These are phyloP conservation scores for Syngnathus rostellatus DNA, from an alignment of 2,797 vertebrate genomes.

Conservation along the genomic window DNA sequence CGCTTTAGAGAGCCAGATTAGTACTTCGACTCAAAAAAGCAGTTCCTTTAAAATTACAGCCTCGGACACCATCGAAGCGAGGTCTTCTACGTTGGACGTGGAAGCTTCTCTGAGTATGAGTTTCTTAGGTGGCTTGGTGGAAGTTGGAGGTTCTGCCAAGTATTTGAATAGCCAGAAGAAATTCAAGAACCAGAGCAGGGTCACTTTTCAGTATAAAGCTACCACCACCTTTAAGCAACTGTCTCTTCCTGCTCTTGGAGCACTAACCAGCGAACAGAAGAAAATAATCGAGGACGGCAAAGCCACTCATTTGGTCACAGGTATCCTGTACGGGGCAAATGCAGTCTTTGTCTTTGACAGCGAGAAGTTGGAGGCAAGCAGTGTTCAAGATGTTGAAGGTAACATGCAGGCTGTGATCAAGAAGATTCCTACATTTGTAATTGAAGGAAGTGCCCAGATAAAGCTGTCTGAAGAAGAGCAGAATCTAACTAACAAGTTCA, in stretches of 20 bases:
- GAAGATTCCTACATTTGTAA: slow-evolving; percentile 15
- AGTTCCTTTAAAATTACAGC: slow-evolving; percentile 9
- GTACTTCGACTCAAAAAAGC: neutral
- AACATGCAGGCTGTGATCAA: slow-evolving; percentile 26
- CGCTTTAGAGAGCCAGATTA: neutral
- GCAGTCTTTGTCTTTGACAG: slow-evolving; percentile 51
- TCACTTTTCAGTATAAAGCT: slow-evolving; percentile 24
- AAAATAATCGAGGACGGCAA: slow-evolving; percentile 4
- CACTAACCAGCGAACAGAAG: neutral
- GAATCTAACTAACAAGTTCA: slow-evolving; percentile 19
- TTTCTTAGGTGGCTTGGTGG: slow-evolving; percentile 11
- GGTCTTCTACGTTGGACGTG: slow-evolving; percentile 12
- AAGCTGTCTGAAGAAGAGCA: slow-evolving; percentile 25
- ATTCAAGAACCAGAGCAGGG: slow-evolving; percentile 15
- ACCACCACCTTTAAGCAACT: slow-evolving; percentile 26
- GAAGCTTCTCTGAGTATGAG: slow-evolving; percentile 15
- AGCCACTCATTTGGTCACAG: slow-evolving; percentile 47
- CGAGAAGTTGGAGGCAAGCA: slow-evolving; percentile 24
- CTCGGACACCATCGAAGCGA: slow-evolving; percentile 18
- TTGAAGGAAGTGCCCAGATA: neutral
- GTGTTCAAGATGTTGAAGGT: slow-evolving; percentile 12
- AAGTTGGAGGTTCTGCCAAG: slow-evolving; percentile 25
- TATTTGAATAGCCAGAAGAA: slow-evolving; percentile 25
- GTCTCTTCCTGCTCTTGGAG: slow-evolving; percentile 20
- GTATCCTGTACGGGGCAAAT: slow-evolving; percentile 44